phyloP scores from a whole-genome alignment of 2,113 vertebrate species.

The Cyphomyrus plagiostoma region DNA sequence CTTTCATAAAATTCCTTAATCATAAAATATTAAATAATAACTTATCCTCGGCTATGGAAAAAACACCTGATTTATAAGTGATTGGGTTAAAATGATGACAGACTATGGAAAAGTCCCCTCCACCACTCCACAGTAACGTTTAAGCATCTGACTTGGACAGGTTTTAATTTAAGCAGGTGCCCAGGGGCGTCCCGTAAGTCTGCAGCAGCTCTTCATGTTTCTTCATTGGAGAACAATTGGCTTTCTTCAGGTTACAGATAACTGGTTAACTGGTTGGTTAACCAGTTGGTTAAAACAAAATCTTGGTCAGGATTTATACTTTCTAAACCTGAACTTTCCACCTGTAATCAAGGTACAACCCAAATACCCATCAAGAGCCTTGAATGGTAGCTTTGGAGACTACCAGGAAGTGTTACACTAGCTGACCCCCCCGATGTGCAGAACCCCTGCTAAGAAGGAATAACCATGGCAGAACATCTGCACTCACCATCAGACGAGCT shows the following conservation, averaged over 20 bases:
- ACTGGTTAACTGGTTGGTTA: not conserved
- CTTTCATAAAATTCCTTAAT: not conserved
- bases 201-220: not conserved
- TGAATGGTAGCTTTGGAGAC: not conserved
- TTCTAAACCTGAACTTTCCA: too few species aligned
- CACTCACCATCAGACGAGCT: slow-evolving; percentile 45
- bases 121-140: not conserved
- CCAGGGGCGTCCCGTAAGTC: not conserved
- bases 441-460: not conserved
- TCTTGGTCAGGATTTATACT: not conserved
- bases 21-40: not conserved
- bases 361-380: not conserved
- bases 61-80: not conserved
- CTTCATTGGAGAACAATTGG: not conserved
- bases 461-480: not conserved
- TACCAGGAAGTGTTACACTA: not conserved
- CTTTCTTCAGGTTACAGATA: not conserved
- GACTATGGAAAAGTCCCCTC: not conserved
- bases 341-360: too few species aligned
- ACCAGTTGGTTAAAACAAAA: too few species aligned
- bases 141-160: not conserved
- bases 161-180: not conserved
- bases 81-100: not conserved
- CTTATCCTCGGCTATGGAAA: not conserved
- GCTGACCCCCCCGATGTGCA: not conserved